Evolutionary conservation across 2,888 invertebrate species (phyloP).

Genomic region (Polietes domitor): DNA sequence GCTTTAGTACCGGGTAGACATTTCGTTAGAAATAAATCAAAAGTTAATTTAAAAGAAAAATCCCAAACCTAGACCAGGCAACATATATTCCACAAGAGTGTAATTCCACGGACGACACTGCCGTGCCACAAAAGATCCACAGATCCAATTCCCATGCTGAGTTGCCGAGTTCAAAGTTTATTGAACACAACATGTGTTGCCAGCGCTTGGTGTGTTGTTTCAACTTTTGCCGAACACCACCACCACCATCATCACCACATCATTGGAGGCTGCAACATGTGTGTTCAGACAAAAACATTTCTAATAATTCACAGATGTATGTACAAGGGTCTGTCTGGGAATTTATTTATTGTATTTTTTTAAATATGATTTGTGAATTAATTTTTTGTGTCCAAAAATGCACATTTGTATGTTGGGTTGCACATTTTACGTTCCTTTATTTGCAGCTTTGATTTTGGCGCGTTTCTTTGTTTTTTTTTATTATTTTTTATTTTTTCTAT

Average conservation of each 20-base stretch:
- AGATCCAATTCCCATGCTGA: constrained; percentile 67
- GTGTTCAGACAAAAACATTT: neutral
- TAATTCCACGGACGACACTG: neutral
- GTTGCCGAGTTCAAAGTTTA: constrained; percentile 66
- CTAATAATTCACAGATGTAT: constrained; percentile 17
- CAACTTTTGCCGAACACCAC: constrained; percentile 55
- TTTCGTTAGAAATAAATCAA: neutral
- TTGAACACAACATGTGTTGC: constrained; percentile 56
- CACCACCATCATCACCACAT: neutral
- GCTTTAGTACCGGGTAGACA: neutral
- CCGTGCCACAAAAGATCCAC: neutral
- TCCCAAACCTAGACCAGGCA: neutral
- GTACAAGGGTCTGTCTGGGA: neutral
- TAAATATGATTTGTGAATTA: constrained; percentile 6
- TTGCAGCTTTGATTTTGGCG: constrained; percentile 36
- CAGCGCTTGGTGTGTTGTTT: constrained; percentile 29
- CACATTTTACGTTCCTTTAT: constrained; percentile 10
- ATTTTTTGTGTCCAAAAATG: neutral
- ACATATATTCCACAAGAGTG: neutral
- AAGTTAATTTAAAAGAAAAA: neutral
- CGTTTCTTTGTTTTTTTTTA: neutral
- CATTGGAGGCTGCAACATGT: neutral
- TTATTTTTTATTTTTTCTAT: neutral
- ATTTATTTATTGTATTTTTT: neutral
- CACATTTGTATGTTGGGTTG: neutral